A percentile compares a stretch with the other conserved stretches of the same genome.
Evolutionary conservation across 2,888 invertebrate species (phyloP).

Genomic region (Seira musarum): DNA sequence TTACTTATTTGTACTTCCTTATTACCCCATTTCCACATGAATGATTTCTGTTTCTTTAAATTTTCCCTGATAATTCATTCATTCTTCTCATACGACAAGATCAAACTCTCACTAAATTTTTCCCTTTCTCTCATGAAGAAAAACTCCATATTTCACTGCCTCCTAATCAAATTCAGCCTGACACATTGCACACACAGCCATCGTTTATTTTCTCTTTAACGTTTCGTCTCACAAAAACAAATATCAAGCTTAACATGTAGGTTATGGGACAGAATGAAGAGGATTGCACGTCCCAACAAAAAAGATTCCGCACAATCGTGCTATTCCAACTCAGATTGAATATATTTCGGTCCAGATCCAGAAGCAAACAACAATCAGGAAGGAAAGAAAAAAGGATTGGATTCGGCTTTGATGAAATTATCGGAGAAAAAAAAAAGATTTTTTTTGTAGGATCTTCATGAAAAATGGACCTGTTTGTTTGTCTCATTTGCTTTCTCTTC

Average conservation of each 20-base stretch:
- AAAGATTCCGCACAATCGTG: no score
- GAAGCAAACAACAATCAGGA: slow-evolving; percentile 27
- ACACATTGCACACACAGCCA: background rate
- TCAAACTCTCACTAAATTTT: background rate
- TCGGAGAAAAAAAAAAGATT: slow-evolving; percentile 28
- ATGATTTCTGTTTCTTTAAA: background rate
- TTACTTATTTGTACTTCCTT: no score
- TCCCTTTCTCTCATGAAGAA: background rate
- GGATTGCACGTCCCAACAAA: background rate
- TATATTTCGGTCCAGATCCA: no score
- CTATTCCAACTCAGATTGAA: no score
- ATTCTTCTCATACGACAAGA: background rate
- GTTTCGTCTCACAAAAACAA: background rate
- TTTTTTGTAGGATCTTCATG: slow-evolving; percentile 57
- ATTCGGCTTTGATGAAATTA: slow-evolving; percentile 58
- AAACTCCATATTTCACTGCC: background rate
- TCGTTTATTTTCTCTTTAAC: background rate
- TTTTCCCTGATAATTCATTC: background rate
- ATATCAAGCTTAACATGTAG: background rate
- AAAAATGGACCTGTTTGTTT: slow-evolving; percentile 62
- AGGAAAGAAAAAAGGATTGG: slow-evolving; percentile 39
- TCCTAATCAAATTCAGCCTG: background rate
- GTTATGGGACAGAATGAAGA: slow-evolving; percentile 5
- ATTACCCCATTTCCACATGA: background rate
- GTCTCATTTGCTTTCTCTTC: slow-evolving; percentile 48